These are phyloP conservation scores for Cyclopterus lumpus DNA, from an alignment of 2,797 vertebrate species.

Conservation along the genomic window DNA sequence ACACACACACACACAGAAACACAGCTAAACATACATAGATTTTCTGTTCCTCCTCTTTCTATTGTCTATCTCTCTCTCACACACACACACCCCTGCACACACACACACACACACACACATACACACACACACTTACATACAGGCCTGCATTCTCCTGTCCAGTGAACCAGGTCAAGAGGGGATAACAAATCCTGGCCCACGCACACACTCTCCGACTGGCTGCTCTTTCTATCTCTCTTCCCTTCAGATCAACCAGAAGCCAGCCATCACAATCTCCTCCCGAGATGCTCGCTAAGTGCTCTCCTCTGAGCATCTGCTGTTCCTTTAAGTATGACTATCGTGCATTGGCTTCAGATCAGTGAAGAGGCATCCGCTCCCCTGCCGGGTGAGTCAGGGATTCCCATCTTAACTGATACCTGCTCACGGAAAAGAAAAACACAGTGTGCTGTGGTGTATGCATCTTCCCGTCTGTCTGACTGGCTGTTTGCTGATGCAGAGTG, in stretches of 20 bases:
- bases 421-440: slow-evolving; percentile 26
- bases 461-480: slow-evolving; percentile 49
- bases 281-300: slow-evolving; percentile 51
- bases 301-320: slow-evolving; percentile 57
- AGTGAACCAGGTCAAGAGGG: slow-evolving; percentile 46
- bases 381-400: slow-evolving; percentile 59
- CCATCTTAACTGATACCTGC: slow-evolving; percentile 64
- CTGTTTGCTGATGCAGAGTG: slow-evolving; percentile 62
- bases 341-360: slow-evolving; percentile 60
- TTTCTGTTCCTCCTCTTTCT: no score
- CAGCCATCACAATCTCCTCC: slow-evolving; percentile 54
- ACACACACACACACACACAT: not conserved
- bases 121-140: slow-evolving; percentile 18
- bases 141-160: slow-evolving; percentile 43
- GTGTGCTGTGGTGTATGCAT: slow-evolving; percentile 42
- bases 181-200: slow-evolving; percentile 48
- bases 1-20: not conserved
- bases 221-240: not conserved
- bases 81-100: no score
- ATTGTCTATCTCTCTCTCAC: no score
- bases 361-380: slow-evolving; percentile 59
- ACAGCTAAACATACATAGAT: no score
- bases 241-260: slow-evolving; percentile 38
- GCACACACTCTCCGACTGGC: not conserved
- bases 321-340: slow-evolving; percentile 56